Percentiles rank a stretch among this genome's conserved stretches.
Evolutionary conservation across 2,113 vertebrate species (phyloP).

Genomic region (Coptodon bakossiorum): DNA sequence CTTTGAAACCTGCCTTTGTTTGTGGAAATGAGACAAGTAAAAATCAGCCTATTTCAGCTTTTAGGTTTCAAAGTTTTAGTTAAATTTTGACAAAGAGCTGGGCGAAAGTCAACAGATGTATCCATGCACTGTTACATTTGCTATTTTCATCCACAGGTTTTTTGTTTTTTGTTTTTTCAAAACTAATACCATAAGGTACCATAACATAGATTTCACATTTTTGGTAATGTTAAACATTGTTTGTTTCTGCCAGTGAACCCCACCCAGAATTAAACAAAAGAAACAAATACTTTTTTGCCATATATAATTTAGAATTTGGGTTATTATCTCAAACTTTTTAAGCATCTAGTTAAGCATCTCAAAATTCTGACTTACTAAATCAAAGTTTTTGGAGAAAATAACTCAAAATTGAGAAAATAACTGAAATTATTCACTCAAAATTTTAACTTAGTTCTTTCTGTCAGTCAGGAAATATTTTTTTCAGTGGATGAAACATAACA

Average conservation of each 20-base stretch:
- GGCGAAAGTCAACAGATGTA: neutral
- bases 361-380: neutral
- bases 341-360: neutral
- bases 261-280: rapidly evolving
- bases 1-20: neutral
- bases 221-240: neutral
- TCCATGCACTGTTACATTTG: neutral
- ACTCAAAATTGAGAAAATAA: neutral
- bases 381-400: neutral
- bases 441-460: neutral
- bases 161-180: neutral
- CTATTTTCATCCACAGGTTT: neutral
- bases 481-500: neutral
- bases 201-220: neutral
- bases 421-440: neutral
- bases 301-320: neutral
- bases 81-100: neutral
- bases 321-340: neutral
- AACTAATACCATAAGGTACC: neutral
- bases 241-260: neutral
- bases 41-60: neutral
- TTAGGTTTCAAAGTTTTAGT: neutral
- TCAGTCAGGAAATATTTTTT: neutral
- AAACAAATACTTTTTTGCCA: neutral
- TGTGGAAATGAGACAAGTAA: neutral